Conservation (phyloP, 2,113 vertebrate species). For the Oreocharis arfaki region DNA sequence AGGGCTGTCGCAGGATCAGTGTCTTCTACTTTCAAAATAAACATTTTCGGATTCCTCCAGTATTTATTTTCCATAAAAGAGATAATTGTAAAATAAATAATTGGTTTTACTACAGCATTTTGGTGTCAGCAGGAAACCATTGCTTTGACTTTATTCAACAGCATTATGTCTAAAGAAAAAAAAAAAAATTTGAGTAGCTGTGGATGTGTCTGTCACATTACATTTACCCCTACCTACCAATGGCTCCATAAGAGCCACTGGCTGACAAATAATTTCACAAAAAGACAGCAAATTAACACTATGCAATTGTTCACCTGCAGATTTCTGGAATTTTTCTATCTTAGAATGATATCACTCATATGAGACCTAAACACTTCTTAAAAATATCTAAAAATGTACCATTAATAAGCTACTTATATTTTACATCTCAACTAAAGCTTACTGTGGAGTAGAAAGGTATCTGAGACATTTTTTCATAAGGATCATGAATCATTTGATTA, state of each 20-base stretch:
- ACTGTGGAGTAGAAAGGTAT: neutral
- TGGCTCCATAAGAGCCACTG: neutral
- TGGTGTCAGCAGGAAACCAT: neutral
- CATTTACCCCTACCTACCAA: neutral
- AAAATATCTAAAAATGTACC: neutral
- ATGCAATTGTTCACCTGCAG: neutral
- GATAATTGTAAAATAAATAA: conserved; percentile 39
- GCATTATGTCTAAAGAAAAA: neutral
- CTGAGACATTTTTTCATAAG: neutral
- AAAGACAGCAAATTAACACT: neutral
- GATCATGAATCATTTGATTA: neutral
- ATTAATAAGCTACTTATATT: neutral
- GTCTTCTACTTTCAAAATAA: conserved; percentile 3
- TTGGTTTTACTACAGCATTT: conserved; percentile 1
- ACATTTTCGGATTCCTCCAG: neutral
- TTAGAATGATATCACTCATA: fast-evolving
- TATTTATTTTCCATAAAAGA: conserved; percentile 32
- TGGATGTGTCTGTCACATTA: neutral
- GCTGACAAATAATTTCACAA: neutral
- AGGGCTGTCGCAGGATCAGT: neutral
- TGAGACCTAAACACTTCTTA: neutral
- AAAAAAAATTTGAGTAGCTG: neutral
- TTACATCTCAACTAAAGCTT: neutral
- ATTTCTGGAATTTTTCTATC: neutral
- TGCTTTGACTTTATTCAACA: conserved; percentile 12